A percentile compares a stretch with the other conserved stretches of the same genome.
Evolutionary conservation across 2,113 vertebrate species (phyloP).

Genomic region (Alethe castanea): DNA sequence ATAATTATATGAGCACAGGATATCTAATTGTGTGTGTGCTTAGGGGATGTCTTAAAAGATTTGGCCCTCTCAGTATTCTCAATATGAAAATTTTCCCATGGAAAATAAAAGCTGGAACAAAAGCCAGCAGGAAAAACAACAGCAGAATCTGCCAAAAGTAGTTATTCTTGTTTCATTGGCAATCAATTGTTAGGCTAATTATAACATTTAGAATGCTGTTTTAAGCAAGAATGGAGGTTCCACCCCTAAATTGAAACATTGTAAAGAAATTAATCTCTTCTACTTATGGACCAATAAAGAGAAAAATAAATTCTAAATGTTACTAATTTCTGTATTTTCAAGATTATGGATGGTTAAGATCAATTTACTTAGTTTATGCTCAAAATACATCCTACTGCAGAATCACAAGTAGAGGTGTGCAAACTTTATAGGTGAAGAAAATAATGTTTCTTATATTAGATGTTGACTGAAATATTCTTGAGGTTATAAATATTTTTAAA

Average conservation of each 20-base stretch:
- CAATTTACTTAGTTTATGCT: neutral
- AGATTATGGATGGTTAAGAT: neutral
- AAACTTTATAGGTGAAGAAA: neutral
- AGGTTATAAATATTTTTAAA: neutral
- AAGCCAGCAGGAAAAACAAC: conserved; percentile 23
- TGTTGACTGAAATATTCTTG: neutral
- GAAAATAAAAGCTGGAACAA: conserved; percentile 30
- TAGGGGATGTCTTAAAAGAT: conserved; percentile 50
- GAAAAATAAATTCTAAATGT: neutral
- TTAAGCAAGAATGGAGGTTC: conserved; percentile 24
- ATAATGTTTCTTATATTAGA: neutral
- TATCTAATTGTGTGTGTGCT: conserved; percentile 18
- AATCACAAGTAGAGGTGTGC: neutral
- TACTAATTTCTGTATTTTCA: neutral
- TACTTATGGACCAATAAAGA: neutral
- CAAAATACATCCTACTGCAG: neutral
- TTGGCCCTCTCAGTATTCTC: conserved; percentile 18
- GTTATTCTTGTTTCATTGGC: conserved; percentile 39
- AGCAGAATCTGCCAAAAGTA: conserved; percentile 38
- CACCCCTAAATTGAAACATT: conserved; percentile 6
- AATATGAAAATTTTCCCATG: conserved; percentile 22
- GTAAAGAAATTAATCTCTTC: neutral
- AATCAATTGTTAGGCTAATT: conserved; percentile 32
- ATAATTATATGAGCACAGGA: conserved; percentile 23
- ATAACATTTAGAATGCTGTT: conserved; percentile 1